A percentile compares a stretch with the other conserved stretches of the same genome.
Conservation (phyloP, 2,888 invertebrate genomes). For the Polia nebulosa region DNA sequence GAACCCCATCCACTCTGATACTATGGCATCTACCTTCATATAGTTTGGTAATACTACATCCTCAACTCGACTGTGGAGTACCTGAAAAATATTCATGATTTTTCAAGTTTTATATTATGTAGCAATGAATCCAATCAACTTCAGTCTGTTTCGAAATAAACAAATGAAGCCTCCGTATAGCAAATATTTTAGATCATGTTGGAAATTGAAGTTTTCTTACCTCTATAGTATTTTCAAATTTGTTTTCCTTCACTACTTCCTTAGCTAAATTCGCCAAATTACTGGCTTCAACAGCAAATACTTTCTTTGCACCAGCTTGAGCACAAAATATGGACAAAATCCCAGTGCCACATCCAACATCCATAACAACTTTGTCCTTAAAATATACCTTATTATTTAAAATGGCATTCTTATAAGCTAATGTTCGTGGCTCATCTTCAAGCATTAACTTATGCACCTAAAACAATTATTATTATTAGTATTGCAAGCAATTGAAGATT, state of each 20-base stretch:
- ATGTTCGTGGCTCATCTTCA: conserved; percentile 94
- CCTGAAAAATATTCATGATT: conserved; percentile 80
- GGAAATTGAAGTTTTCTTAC: conserved; percentile 77
- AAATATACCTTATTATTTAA: conserved; percentile 92
- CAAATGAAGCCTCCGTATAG: too few relatives aligned
- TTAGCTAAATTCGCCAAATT: conserved; percentile 92
- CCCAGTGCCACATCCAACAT: conserved; percentile 96
- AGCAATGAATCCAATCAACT: too few relatives aligned
- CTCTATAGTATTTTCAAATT: conserved; percentile 92
- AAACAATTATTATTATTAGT: conserved; percentile 50
- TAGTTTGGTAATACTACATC: conserved; percentile 92
- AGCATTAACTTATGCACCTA: conserved; percentile 96
- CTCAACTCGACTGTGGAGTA: conserved; percentile 95
- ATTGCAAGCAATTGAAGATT: neutral
- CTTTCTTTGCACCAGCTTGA: conserved; percentile 96
- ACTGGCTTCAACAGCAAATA: conserved; percentile 96
- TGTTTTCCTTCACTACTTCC: conserved; percentile 93
- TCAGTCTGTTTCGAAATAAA: too few relatives aligned
- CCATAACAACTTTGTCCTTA: conserved; percentile 95
- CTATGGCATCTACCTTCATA: conserved; percentile 95
- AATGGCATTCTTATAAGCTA: conserved; percentile 96
- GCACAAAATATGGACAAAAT: conserved; percentile 97
- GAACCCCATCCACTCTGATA: conserved; percentile 99
- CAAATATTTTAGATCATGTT: too few relatives aligned
- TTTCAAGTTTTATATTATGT: neutral